These are phyloP conservation scores for Microctonus hyperodae DNA, from an alignment of 2,888 invertebrate species.

Conservation along the genomic window DNA sequence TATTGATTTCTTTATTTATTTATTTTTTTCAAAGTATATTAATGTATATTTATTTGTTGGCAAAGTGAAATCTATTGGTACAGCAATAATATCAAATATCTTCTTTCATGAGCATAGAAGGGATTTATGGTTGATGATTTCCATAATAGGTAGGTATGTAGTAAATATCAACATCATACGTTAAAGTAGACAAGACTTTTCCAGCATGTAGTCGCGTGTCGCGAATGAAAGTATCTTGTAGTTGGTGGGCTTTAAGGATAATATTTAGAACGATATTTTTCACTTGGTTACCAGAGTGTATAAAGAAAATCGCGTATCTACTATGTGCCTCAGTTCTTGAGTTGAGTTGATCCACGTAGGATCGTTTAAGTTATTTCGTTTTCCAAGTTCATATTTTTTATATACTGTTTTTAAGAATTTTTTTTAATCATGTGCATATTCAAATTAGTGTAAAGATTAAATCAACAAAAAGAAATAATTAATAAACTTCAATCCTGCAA, in stretches of 20 bases:
- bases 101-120: conserved; percentile 20
- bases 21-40: not conserved
- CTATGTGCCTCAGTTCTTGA: conserved; percentile 62
- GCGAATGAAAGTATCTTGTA: conserved; percentile 62
- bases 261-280: conserved; percentile 65
- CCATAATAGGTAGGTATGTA: conserved; percentile 33
- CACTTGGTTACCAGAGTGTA: conserved; percentile 63
- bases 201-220: conserved; percentile 58
- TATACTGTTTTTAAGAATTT: no score
- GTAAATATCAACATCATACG: conserved; percentile 23
- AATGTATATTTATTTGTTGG: not conserved
- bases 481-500: conserved; percentile 11
- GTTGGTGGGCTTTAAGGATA: conserved; percentile 54
- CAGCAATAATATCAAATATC: not conserved
- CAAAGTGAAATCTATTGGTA: conserved; percentile 27
- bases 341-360: conserved; percentile 54
- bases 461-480: not conserved
- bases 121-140: conserved; percentile 40
- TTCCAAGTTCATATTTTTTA: not conserved
- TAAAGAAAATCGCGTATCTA: conserved; percentile 63
- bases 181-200: conserved; percentile 55
- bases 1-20: not conserved
- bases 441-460: conserved; percentile 17
- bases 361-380: conserved; percentile 36
- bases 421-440: conserved; percentile 28